These are phyloP conservation scores for Andrena hattorfiana DNA, from an alignment of 2,888 invertebrate genomes.

Conservation along the genomic window DNA sequence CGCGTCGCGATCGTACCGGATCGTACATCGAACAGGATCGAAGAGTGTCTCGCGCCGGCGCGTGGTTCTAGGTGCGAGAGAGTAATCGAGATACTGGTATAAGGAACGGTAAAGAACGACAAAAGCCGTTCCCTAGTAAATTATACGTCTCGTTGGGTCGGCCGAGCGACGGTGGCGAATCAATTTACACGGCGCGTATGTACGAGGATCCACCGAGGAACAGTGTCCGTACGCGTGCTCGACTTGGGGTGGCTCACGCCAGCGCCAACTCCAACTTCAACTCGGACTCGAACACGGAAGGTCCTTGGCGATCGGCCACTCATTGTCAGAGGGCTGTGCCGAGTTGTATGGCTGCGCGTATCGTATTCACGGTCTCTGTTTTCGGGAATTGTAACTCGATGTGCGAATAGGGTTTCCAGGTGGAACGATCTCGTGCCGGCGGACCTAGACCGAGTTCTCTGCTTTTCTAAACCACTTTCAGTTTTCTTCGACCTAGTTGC, in stretches of 20 bases:
- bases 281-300: constrained; percentile 19
- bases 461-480: background rate
- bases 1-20: background rate
- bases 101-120: too few relatives aligned
- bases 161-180: constrained; percentile 28
- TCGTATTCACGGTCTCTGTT: constrained; percentile 81
- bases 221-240: too few relatives aligned
- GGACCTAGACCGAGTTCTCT: constrained; percentile 2
- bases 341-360: constrained; percentile 81
- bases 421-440: constrained; percentile 64
- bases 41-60: too few relatives aligned
- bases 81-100: too few relatives aligned
- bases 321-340: constrained; percentile 50
- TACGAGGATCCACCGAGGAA: constrained; percentile 25
- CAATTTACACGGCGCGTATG: constrained; percentile 47
- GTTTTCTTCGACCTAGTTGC: background rate
- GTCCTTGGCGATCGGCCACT: constrained; percentile 42
- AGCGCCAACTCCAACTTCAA: background rate
- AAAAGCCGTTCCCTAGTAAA: constrained; percentile 19
- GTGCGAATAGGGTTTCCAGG: constrained; percentile 81
- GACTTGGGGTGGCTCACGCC: constrained; percentile 18
- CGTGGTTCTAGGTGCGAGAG: background rate
- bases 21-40: too few relatives aligned
- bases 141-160: constrained; percentile 21
- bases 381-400: constrained; percentile 83